Evolutionary conservation across 2,113 vertebrate species (phyloP).

Genomic region (Mirza zaza): DNA sequence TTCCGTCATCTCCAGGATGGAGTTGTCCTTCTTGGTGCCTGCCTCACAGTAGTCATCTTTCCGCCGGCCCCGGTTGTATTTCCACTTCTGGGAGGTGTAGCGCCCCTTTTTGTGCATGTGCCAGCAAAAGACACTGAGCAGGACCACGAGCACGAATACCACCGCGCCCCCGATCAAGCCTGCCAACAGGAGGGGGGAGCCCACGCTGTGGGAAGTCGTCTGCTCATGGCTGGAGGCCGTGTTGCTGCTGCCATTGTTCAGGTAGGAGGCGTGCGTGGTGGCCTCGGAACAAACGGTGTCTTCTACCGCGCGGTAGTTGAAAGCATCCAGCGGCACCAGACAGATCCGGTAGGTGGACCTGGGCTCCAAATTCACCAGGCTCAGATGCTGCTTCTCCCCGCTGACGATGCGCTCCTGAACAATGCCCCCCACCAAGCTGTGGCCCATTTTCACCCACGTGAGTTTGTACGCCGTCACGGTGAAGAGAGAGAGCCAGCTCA

Average conservation of each 20-base stretch:
- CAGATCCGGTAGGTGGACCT: constrained; percentile 95
- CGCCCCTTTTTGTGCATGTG: constrained; percentile 98
- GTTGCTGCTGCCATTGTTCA: constrained; percentile 87
- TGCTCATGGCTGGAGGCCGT: constrained; percentile 92
- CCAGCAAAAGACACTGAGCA: constrained; percentile 97
- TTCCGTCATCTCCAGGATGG: constrained; percentile 99
- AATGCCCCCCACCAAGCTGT: constrained; percentile 93
- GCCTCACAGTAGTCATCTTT: constrained; percentile 99
- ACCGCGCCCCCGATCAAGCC: constrained; percentile 95
- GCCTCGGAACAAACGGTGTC: constrained; percentile 94
- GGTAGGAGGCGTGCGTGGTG: constrained; percentile 88
- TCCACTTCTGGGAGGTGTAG: constrained; percentile 96
- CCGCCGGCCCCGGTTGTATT: constrained; percentile 97
- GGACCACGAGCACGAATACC: constrained; percentile 92
- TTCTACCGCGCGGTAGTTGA: constrained; percentile 92
- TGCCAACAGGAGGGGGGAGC: constrained; percentile 94
- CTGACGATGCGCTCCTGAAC: constrained; percentile 93
- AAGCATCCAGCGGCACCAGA: constrained; percentile 93
- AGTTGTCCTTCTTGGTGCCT: constrained; percentile 99
- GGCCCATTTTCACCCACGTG: constrained; percentile 97
- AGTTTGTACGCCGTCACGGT: constrained; percentile 95
- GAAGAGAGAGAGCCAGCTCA: constrained; percentile 95
- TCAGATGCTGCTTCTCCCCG: constrained; percentile 90
- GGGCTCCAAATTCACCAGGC: constrained; percentile 91
- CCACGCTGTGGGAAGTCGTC: constrained; percentile 90